These are phyloP conservation scores for Pachyrhynchus sulphureomaculatus DNA, from an alignment of 1,140 invertebrate species.

Conservation along the genomic window DNA sequence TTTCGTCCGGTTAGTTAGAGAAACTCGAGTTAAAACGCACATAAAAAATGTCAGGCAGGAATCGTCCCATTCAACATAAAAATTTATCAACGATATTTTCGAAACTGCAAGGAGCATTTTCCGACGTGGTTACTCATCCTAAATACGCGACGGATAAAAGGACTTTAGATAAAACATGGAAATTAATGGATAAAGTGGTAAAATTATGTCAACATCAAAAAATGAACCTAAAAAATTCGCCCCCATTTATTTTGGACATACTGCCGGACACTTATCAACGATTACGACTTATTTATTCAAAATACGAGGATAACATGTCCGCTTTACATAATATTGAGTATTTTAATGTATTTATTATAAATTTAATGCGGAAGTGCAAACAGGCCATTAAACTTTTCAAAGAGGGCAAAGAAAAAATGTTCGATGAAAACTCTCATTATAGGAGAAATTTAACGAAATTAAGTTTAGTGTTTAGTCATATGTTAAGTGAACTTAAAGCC, in stretches of 20 bases:
- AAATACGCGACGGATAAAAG: conserved; percentile 92
- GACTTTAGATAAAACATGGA: conserved; percentile 97
- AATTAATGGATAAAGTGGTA: conserved; percentile 98
- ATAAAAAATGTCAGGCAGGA: conserved; percentile 54
- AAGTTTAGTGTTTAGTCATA: conserved; percentile 98
- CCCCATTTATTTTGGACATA: conserved; percentile 99
- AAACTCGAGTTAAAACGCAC: conserved; percentile 13
- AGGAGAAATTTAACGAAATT: conserved; percentile 96
- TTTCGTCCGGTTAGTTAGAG: background rate
- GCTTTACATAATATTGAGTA: conserved; percentile 92
- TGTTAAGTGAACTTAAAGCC: conserved; percentile 98
- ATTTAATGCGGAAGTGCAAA: conserved; percentile 97
- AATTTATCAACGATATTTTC: conserved; percentile 86
- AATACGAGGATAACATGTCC: conserved; percentile 94
- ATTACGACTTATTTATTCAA: conserved; percentile 88
- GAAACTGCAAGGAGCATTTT: conserved; percentile 87
- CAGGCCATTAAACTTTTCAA: conserved; percentile 98
- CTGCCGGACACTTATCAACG: conserved; percentile 98
- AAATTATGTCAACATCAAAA: conserved; percentile 97
- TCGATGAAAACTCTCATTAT: conserved; percentile 95
- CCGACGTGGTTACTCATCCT: conserved; percentile 82
- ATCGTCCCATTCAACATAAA: conserved; percentile 63
- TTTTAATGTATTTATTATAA: conserved; percentile 97
- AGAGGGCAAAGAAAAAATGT: conserved; percentile 98
- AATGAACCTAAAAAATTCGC: conserved; percentile 99